phyloP scores from a whole-genome alignment of 1,140 invertebrate species.

The Caenorhabditis briggsae region DNA sequence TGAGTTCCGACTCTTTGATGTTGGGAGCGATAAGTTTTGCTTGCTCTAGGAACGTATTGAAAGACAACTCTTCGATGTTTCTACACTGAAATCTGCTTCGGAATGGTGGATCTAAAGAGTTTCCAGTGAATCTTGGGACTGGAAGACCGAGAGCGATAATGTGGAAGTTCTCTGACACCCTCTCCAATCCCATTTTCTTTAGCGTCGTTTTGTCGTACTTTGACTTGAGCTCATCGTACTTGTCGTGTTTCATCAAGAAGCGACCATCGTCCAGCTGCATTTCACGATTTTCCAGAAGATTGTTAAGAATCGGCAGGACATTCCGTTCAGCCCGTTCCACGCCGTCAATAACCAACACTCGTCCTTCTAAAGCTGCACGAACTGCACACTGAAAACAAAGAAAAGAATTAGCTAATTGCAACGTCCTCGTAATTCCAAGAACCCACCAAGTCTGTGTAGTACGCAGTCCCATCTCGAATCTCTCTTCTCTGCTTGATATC shows the following conservation, averaged over 20 bases:
- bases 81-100: conserved; percentile 89
- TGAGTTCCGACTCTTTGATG: conserved; percentile 80
- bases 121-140: conserved; percentile 88
- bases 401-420: background rate
- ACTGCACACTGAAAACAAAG: conserved; percentile 86
- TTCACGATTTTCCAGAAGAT: conserved; percentile 95
- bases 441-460: conserved; percentile 90
- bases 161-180: conserved; percentile 91
- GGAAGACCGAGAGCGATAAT: conserved; percentile 91
- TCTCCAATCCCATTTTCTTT: conserved; percentile 87
- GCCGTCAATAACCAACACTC: conserved; percentile 92
- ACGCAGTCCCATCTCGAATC: conserved; percentile 87
- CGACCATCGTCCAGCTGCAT: conserved; percentile 98
- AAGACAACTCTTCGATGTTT: conserved; percentile 81
- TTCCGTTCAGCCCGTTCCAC: conserved; percentile 97
- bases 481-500: conserved; percentile 95
- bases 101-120: conserved; percentile 93
- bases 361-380: conserved; percentile 87
- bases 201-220: conserved; percentile 86
- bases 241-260: conserved; percentile 87
- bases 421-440: background rate
- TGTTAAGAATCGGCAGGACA: conserved; percentile 96
- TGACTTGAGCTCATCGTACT: conserved; percentile 91
- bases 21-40: background rate
- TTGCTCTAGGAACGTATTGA: conserved; percentile 27